These are phyloP conservation scores for Parus major DNA, from an alignment of 2,113 vertebrate genomes.

Conservation along the genomic window DNA sequence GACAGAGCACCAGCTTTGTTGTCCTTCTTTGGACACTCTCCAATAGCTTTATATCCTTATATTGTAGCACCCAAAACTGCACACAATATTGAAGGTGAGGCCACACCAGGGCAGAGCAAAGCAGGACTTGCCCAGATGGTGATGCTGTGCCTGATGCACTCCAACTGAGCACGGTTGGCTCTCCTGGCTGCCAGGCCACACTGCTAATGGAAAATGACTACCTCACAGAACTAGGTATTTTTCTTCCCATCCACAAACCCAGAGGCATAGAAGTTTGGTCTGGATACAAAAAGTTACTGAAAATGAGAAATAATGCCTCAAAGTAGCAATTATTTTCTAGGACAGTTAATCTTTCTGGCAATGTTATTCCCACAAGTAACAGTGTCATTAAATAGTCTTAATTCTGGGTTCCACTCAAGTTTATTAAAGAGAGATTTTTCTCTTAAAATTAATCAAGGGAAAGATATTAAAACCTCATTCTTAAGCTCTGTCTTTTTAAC, in stretches of 20 bases:
- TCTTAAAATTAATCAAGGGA: neutral
- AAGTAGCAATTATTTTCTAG: neutral
- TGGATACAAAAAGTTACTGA: neutral
- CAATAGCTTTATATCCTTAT: neutral
- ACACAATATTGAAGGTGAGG: neutral
- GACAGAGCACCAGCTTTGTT: neutral
- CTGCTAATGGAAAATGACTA: neutral
- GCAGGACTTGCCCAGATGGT: neutral
- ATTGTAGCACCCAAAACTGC: neutral
- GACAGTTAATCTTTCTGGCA: neutral
- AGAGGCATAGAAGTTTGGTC: neutral
- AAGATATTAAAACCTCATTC: neutral
- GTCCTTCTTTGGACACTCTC: neutral
- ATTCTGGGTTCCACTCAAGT: neutral
- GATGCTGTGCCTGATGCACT: neutral
- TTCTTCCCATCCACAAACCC: neutral
- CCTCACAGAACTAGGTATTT: neutral
- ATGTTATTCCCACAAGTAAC: neutral
- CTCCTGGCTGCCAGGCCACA: neutral
- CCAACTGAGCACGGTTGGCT: fast-evolving
- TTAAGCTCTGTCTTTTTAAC: neutral
- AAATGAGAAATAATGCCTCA: neutral
- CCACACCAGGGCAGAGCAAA: fast-evolving
- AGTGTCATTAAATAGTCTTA: neutral
- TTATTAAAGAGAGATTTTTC: neutral